A percentile compares a stretch with the other conserved stretches of the same genome.
phyloP scores from a whole-genome alignment of 2,888 invertebrate species.

The Encarsia formosa region DNA sequence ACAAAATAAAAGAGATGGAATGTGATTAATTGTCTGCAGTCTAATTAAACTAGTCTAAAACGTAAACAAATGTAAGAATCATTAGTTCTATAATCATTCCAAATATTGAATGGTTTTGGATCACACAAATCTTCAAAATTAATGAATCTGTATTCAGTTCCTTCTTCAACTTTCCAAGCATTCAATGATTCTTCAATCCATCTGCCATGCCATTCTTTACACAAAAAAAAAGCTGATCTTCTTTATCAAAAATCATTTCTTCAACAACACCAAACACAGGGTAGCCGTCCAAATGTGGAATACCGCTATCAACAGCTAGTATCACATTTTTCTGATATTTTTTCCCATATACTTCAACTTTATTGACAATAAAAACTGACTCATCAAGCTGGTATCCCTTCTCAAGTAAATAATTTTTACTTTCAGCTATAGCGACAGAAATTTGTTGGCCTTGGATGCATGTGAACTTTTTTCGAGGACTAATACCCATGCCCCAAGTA shows the following conservation, averaged over 20 bases:
- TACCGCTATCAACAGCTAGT: slow-evolving; percentile 14
- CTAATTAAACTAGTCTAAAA: no score
- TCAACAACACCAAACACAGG: slow-evolving; percentile 15
- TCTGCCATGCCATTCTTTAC: slow-evolving; percentile 1
- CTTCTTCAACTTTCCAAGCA: slow-evolving; percentile 10
- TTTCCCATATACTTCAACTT: slow-evolving; percentile 9
- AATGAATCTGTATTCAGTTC: background rate
- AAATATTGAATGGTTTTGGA: slow-evolving; percentile 8
- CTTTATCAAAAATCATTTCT: slow-evolving; percentile 14
- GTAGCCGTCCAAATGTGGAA: background rate
- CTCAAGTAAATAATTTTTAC: slow-evolving; percentile 8
- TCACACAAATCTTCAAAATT: background rate
- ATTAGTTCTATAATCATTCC: slow-evolving; percentile 6
- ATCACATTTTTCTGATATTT: slow-evolving; percentile 11
- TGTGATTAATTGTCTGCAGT: no score
- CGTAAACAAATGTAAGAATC: slow-evolving; percentile 12
- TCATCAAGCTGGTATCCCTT: slow-evolving; percentile 1
- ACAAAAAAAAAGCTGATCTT: slow-evolving; percentile 9
- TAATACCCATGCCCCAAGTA: slow-evolving; percentile 1
- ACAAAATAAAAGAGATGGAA: no score
- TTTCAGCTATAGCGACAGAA: background rate
- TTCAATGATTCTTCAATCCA: slow-evolving; percentile 13
- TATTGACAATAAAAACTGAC: background rate
- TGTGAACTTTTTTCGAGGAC: background rate
- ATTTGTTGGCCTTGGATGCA: background rate